Evolutionary conservation across 2,888 invertebrate species (phyloP).

Genomic region (Leptinotarsa haldemani): DNA sequence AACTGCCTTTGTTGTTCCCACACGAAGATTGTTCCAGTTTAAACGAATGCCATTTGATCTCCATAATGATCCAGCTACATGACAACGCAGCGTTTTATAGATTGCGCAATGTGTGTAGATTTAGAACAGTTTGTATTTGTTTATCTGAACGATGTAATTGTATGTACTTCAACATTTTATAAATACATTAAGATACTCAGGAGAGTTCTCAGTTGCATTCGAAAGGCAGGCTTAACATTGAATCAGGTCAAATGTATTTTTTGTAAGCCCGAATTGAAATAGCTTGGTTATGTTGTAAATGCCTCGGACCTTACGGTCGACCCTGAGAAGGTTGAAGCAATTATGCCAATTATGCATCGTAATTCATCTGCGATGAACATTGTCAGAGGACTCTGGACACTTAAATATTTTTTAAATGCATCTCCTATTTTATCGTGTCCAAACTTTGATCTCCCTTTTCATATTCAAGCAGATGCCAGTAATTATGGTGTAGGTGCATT

Average conservation of each 20-base stretch:
- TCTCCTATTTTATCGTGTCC: too few relatives aligned
- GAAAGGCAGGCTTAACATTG: too few relatives aligned
- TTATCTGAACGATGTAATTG: constrained; percentile 8
- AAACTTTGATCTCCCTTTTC: too few relatives aligned
- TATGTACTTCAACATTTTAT: constrained; percentile 3
- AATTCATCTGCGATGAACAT: too few relatives aligned
- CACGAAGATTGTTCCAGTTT: constrained; percentile 18
- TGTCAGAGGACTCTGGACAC: too few relatives aligned
- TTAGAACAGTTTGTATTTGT: constrained; percentile 7
- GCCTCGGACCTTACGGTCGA: constrained; percentile 2
- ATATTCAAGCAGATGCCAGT: too few relatives aligned
- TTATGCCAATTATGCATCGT: neutral
- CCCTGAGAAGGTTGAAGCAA: constrained; percentile 3
- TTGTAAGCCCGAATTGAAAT: neutral
- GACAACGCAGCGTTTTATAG: neutral
- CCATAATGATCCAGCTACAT: neutral
- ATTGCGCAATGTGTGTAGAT: neutral
- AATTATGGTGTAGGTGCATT: too few relatives aligned
- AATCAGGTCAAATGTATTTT: too few relatives aligned
- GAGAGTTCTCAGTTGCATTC: too few relatives aligned
- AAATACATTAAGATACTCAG: too few relatives aligned
- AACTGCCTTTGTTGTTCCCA: constrained; percentile 22
- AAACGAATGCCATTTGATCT: constrained; percentile 13
- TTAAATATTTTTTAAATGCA: too few relatives aligned
- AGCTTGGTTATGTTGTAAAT: constrained; percentile 27